Percentiles rank a stretch among this genome's conserved stretches.
These are phyloP conservation scores for Achatina immaculata DNA, from an alignment of 1,140 invertebrate genomes.

Conservation along the genomic window DNA sequence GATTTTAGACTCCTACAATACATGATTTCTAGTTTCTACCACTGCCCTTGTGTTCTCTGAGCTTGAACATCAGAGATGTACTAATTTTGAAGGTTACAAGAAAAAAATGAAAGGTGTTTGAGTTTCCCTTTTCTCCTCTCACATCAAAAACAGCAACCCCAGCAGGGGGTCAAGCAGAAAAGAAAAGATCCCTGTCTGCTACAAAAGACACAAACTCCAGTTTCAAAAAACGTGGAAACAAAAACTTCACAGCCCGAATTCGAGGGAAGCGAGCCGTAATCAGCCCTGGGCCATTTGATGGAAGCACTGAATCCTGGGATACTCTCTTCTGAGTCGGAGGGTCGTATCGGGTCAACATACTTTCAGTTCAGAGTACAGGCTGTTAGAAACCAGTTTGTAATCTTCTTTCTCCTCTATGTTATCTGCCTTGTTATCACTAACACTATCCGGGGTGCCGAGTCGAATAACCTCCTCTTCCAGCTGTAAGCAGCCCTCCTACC, in stretches of 20 bases:
- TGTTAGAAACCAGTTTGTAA: background rate
- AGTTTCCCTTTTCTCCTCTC: too few species aligned
- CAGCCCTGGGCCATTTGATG: background rate
- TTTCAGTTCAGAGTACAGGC: background rate
- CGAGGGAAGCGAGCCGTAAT: background rate
- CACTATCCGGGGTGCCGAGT: background rate
- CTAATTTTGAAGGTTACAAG: too few species aligned
- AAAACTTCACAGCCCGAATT: background rate
- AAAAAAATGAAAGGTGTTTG: too few species aligned
- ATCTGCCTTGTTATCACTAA: background rate
- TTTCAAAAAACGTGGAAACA: background rate
- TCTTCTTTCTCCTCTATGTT: background rate
- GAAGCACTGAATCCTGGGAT: background rate
- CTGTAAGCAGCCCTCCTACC: background rate
- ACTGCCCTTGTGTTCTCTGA: too few species aligned
- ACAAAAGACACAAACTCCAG: background rate
- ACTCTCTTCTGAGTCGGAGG: background rate
- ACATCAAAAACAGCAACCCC: too few species aligned
- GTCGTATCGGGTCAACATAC: constrained; percentile 1
- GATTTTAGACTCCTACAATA: too few species aligned
- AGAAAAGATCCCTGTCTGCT: background rate
- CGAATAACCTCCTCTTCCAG: background rate
- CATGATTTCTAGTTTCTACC: too few species aligned
- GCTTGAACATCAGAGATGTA: too few species aligned
- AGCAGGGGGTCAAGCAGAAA: background rate